Conservation (phyloP, 2,888 invertebrate species). For the Reticulitermes lucifugus region DNA sequence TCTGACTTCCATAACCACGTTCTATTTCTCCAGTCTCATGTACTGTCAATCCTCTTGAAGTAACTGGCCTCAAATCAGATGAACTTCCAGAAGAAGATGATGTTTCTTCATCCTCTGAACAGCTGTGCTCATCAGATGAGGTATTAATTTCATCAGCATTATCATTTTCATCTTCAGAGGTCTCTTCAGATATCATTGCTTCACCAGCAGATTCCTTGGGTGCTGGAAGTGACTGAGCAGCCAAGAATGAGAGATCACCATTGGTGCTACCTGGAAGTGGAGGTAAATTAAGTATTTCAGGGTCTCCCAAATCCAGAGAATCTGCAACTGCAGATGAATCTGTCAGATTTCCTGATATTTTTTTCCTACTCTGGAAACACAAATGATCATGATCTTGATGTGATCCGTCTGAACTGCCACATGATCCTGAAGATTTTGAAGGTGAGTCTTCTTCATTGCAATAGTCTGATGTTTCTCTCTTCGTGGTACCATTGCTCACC, state of each 20-base stretch:
- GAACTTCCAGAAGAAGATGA: conserved; percentile 33
- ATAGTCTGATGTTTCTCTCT: conserved; percentile 37
- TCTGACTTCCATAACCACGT: neutral
- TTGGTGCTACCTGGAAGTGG: conserved; percentile 46
- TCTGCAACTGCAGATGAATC: conserved; percentile 26
- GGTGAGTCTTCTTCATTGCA: conserved; percentile 48
- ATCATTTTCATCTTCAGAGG: conserved; percentile 56
- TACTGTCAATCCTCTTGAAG: neutral
- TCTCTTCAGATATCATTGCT: conserved; percentile 59
- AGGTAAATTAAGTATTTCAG: conserved; percentile 37
- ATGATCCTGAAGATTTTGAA: conserved; percentile 40
- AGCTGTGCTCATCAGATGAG: conserved; percentile 44
- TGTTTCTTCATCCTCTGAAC: conserved; percentile 50
- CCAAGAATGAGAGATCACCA: conserved; percentile 43
- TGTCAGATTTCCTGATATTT: conserved; percentile 20
- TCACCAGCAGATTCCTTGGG: conserved; percentile 57
- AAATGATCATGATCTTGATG: conserved; percentile 5
- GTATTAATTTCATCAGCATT: conserved; percentile 39
- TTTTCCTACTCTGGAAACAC: conserved; percentile 7
- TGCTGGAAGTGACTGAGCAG: conserved; percentile 29
- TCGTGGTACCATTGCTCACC: conserved; percentile 16
- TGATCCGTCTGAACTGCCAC: conserved; percentile 26
- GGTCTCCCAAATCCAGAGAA: conserved; percentile 33
- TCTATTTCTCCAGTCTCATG: neutral
- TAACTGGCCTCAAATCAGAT: neutral